Base-by-base conservation (phyloP, 2,888 invertebrate genomes). In the Pemphredon lugubris region DNA sequence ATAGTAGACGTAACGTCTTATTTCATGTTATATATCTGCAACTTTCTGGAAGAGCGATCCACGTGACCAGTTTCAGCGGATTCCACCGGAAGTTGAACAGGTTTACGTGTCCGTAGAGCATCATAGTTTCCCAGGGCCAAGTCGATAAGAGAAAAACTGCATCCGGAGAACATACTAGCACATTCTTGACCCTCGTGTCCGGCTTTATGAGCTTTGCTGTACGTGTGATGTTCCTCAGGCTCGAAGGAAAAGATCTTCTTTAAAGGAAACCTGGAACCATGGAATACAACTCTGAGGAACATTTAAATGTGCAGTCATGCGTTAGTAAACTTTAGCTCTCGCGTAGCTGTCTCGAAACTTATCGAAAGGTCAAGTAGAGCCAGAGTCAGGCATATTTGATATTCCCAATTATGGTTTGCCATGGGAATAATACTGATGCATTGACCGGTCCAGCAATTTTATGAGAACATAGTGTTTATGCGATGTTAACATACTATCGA, bases 61-160 rank as follows among this genome's bases (percentile, higher is more conserved):
- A 18, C 21, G 9, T 51, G n/a, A n/a, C n/a, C n/a, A n/a, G n/a
- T n/a, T n/a, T n/a, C 63, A 21, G 53, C 58, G 59, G 65, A 50
- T 57, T 16, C 65, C 16, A 69, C 16, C 58, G 70, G 67, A 66
- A 68, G 37, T 42, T 3, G 51, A 16, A n/a, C n/a, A n/a, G 47
- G 34, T 21, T 7, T 45, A 11, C 42, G 51, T 20, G 48, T 50
- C 40, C 53, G 54, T 34, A 67, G 39, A 20, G 72, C 74, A 67
- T 73, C 87, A 82, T 89, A 90, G 81, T 83, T 88, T 2, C 95
- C 95, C 76, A 94, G 90, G 2, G 94, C 94, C 88, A 94, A 88
- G 83, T 95, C 94, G 51, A 95, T 91, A 72, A 95, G 87, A 0
- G 95, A 95, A 81, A 95, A 91, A 6, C 93, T 93, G 86, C 96